Base-by-base conservation (phyloP, 2,888 invertebrate species). In the Mythimna loreyi region DNA sequence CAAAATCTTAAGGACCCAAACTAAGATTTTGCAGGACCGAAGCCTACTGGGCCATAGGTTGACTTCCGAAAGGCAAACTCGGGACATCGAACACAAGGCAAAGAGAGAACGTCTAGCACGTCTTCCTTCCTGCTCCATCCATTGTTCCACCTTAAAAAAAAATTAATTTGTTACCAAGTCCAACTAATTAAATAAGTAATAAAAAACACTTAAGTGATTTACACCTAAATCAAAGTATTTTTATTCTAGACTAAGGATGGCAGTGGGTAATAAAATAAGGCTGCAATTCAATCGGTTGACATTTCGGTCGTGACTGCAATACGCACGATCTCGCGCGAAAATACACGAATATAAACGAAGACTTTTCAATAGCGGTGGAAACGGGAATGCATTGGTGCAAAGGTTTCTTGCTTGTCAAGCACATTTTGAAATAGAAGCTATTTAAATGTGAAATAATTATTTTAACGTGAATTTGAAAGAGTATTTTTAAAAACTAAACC, bases 291-390 rank as follows among this genome's bases (percentile, higher is more conserved):
- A 75, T 75, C 65, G 56, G 55, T 62, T 79, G 70, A 75, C 79
- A 78, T 30, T 49, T 52, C 65, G 25, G 9, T 28, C 77, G 77
- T 79, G 77, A 77, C 77, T 75, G 65, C 55, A 79, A 52, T 52
- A 70, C 70, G 75, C 77, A 77, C 79, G 77, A 65, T 8, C 36
- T 66, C n/a, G 1, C 55, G 30, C 70, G 79, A 77, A 77, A 77
- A 78, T 70, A 66, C 59, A 70, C 75, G 75, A 78, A 77, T 78
- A 53, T 74, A 73, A 69, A 78, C 64, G 78, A 75, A 60, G 43
- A 62, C 16, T 70, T 79, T 79, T 79, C 69, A 77, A 74, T 77
- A 56, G 62, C 58, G 25, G 74, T 56, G 47, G 50, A 58, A 57
- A 65, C 62, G 52, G 61, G 62, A 79, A 70, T 77, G 65, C 65